Base-by-base conservation (phyloP, 2,797 vertebrate species). In the Podarcis siculus region DNA sequence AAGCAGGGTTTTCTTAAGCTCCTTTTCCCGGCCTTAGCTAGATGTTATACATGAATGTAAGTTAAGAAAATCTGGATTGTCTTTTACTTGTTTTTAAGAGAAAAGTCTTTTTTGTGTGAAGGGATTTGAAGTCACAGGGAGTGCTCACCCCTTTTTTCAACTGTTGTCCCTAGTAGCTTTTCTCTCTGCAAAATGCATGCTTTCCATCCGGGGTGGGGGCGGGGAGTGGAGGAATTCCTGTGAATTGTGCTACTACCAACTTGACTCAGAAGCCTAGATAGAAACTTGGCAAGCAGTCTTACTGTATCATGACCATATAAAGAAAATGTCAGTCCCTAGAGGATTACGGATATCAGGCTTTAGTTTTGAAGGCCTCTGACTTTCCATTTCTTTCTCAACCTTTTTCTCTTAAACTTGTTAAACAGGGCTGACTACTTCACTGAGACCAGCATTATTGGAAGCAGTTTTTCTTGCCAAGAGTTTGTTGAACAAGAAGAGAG, bases 351-450 rank as follows among this genome's bases (percentile, higher is more conserved):
- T 37, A 42, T 32, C 4, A 30, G 72, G 0, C 4, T 30, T 58
- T 75, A 17, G n/a, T 66, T 75, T 82, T 75, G 8, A 45, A 82
- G 25, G 45, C 55, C 61, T 7, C 23, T 39, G 32, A 27, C 35
- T 39, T 66, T 8, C 15, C 25, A 12, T 69, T 82, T n/a, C 79
- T 66, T 66, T n/a, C n/a, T 19, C 8, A 27, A n/a, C 71, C 13
- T 15, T 15, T 10, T 12, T 42, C 42, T 81, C 58, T 39, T 15
- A n/a, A 32, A 85, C 58, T 72, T 72, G 42, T n/a, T 80, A 81
- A 83, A 83, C 64, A 30, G 10, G 81, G 81, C n/a, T 78, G 27
- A 78, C 61, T 83, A n/a, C 64, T 55, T 87, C 45, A 78, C 45
- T 25, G 64, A 83, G 32, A 58, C 42, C 7, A 37, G 42, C 64